These are phyloP conservation scores for Pseudolaguvia tuberculata DNA, from an alignment of 2,113 vertebrate genomes.

Conservation along the genomic window DNA sequence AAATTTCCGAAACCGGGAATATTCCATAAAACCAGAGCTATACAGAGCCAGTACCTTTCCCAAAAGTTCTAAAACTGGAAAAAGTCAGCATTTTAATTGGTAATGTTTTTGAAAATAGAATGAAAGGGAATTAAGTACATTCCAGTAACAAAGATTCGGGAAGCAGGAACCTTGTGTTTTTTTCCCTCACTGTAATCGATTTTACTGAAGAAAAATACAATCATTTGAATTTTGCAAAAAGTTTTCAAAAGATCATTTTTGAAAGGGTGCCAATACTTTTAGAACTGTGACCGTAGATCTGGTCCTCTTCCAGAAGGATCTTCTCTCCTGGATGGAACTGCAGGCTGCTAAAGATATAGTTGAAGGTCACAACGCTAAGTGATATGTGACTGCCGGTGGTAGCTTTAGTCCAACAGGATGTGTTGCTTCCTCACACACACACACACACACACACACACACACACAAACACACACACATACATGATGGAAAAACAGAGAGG, in stretches of 20 bases:
- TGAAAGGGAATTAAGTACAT: not conserved
- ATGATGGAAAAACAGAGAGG: constrained; percentile 34
- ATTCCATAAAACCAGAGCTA: not conserved
- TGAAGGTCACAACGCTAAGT: constrained; percentile 40
- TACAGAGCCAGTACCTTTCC: not conserved
- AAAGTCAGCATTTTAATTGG: not conserved
- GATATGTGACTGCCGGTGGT: constrained; percentile 40
- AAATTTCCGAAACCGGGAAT: too few species aligned
- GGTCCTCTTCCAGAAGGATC: not conserved
- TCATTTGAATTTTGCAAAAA: not conserved
- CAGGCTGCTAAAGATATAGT: constrained; percentile 43
- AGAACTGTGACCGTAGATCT: not conserved
- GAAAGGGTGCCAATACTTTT: not conserved
- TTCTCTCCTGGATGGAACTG: constrained; percentile 4
- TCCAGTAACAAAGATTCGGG: not conserved
- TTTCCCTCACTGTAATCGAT: not conserved
- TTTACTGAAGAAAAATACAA: not conserved
- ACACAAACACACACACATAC: constrained; percentile 27
- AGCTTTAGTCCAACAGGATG: constrained; percentile 45
- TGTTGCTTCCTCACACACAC: constrained; percentile 42
- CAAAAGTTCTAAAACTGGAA: not conserved
- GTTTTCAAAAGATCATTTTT: not conserved
- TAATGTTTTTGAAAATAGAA: not conserved
- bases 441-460: constrained; percentile 27
- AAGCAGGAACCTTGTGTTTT: too few species aligned